phyloP scores from a whole-genome alignment of 2,113 vertebrate species.

The Uropsilus gracilis region DNA sequence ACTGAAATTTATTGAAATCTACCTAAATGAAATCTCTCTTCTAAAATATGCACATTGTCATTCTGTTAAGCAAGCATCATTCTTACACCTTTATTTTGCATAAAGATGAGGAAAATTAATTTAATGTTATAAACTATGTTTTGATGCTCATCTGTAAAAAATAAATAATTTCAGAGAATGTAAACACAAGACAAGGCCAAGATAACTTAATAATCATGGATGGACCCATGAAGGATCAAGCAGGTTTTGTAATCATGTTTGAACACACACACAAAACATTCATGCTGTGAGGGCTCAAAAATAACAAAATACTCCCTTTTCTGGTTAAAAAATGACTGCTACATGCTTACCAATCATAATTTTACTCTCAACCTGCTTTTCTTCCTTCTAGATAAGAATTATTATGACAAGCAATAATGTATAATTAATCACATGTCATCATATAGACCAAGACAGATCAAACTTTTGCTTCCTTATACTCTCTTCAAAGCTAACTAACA shows the following conservation, averaged over 20 bases:
- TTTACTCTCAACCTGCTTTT: not conserved
- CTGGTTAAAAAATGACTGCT: not conserved
- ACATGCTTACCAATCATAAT: not conserved
- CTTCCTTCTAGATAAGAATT: not conserved
- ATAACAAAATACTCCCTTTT: not conserved
- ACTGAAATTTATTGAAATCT: not conserved
- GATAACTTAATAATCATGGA: not conserved
- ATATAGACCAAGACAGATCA: not conserved
- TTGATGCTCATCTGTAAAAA: not conserved
- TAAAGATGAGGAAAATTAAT: not conserved
- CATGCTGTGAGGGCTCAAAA: not conserved
- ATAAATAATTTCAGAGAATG: not conserved
- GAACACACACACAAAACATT: not conserved
- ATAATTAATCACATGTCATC: not conserved
- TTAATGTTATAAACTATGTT: not conserved
- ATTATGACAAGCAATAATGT: not conserved
- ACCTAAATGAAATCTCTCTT: not conserved
- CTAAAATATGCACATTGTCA: not conserved
- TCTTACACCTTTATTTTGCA: not conserved
- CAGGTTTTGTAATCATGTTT: not conserved
- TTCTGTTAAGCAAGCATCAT: not conserved
- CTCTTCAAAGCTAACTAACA: not conserved
- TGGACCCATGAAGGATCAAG: no score
- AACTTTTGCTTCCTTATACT: not conserved
- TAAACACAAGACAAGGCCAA: not conserved